phyloP scores from a whole-genome alignment of 2,888 invertebrate genomes.

The Punctoribates punctum region DNA sequence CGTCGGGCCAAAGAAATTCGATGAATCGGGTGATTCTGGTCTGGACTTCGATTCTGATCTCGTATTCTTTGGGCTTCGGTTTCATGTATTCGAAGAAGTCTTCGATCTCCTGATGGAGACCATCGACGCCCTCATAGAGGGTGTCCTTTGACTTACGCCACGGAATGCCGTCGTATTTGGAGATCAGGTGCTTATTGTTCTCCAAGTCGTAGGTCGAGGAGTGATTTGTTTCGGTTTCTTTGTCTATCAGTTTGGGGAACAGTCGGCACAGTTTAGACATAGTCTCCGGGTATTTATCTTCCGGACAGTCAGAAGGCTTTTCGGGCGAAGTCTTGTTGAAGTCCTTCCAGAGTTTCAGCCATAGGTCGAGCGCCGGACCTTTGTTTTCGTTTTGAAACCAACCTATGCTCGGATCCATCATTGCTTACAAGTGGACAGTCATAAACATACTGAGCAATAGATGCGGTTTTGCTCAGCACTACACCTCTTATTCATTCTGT shows the following conservation, averaged over 20 bases:
- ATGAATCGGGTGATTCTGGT: constrained; percentile 81
- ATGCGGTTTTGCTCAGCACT: too few species aligned
- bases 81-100: constrained; percentile 94
- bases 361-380: constrained; percentile 91
- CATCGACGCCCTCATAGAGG: constrained; percentile 63
- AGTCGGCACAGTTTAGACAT: constrained; percentile 51
- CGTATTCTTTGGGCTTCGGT: constrained; percentile 84
- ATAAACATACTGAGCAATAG: too few species aligned
- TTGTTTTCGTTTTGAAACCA: constrained; percentile 92
- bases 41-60: constrained; percentile 81
- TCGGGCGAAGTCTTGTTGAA: constrained; percentile 52
- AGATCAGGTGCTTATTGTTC: constrained; percentile 74
- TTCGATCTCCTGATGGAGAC: constrained; percentile 92
- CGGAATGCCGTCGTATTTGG: constrained; percentile 66
- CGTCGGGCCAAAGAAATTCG: constrained; percentile 82
- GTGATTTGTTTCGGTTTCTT: too few species aligned
- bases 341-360: constrained; percentile 90
- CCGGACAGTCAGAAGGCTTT: constrained; percentile 53
- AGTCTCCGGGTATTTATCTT: constrained; percentile 45
- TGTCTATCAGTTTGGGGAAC: constrained; percentile 68
- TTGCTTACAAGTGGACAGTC: neutral
- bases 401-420: constrained; percentile 92
- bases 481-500: too few species aligned
- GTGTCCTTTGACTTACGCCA: constrained; percentile 65
- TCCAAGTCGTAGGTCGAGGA: constrained; percentile 85